phyloP scores from a whole-genome alignment of 1,140 invertebrate species.

The Scylla paramamosain region DNA sequence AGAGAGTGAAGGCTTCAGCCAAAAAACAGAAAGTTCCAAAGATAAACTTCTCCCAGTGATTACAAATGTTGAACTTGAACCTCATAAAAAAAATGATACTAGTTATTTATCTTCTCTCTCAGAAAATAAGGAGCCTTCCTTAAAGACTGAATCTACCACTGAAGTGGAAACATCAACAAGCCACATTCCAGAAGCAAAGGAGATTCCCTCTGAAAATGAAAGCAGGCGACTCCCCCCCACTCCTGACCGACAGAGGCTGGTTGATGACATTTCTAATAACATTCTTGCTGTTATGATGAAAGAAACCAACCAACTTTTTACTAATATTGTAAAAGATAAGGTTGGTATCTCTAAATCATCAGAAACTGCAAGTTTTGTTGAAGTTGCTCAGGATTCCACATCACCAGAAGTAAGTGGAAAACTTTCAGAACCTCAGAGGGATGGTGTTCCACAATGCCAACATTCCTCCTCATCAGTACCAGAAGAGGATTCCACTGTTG shows the following conservation, averaged over 20 bases:
- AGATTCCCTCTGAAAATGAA: neutral
- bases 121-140: neutral
- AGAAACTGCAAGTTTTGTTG: neutral
- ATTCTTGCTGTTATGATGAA: conserved; percentile 58
- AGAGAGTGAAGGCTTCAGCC: conserved; percentile 17
- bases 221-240: neutral
- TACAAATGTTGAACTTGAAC: neutral
- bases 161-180: neutral
- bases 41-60: neutral
- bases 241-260: conserved; percentile 49
- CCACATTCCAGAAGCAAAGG: neutral
- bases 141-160: neutral
- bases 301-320: conserved; percentile 58
- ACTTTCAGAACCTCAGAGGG: neutral
- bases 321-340: conserved; percentile 55
- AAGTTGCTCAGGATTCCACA: neutral
- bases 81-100: neutral
- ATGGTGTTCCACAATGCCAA: neutral
- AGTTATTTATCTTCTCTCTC: conserved; percentile 8
- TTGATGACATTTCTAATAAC: conserved; percentile 70
- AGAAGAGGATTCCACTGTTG: neutral
- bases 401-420: neutral
- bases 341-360: neutral
- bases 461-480: neutral
- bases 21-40: neutral